These are phyloP conservation scores for Antheraea pernyi DNA, from an alignment of 1,140 invertebrate species.

Conservation along the genomic window DNA sequence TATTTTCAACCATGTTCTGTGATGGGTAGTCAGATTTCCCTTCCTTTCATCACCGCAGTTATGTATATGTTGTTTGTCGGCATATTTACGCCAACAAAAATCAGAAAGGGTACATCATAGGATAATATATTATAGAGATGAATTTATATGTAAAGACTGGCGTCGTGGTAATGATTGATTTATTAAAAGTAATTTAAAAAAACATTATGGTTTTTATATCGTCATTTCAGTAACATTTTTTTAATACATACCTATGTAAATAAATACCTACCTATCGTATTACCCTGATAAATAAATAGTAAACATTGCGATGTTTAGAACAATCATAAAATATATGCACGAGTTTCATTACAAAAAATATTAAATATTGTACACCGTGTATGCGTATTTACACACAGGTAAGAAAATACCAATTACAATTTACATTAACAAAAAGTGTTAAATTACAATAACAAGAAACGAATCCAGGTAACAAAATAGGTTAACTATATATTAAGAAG, in stretches of 20 bases:
- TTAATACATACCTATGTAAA: background rate
- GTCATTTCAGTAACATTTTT: conserved; percentile 1
- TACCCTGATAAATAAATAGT: conserved; percentile 13
- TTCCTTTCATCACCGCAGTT: no score
- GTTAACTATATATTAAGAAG: background rate
- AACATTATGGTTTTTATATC: background rate
- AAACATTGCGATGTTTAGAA: conserved; percentile 1
- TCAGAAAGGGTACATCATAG: no score
- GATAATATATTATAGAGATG: no score
- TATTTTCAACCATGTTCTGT: no score
- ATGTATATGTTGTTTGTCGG: no score
- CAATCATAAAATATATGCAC: background rate
- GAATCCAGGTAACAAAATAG: conserved; percentile 3
- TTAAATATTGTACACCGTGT: background rate
- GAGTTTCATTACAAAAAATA: no score
- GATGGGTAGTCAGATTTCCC: no score
- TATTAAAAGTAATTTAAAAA: no score
- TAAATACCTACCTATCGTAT: background rate
- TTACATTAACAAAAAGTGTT: background rate
- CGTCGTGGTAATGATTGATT: no score
- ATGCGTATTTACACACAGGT: background rate
- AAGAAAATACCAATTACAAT: background rate
- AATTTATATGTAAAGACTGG: no score
- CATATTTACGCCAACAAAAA: no score
- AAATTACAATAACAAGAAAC: conserved; percentile 10